Conservation (phyloP, 1,140 invertebrate species). For the Brachionus paranguensis region DNA sequence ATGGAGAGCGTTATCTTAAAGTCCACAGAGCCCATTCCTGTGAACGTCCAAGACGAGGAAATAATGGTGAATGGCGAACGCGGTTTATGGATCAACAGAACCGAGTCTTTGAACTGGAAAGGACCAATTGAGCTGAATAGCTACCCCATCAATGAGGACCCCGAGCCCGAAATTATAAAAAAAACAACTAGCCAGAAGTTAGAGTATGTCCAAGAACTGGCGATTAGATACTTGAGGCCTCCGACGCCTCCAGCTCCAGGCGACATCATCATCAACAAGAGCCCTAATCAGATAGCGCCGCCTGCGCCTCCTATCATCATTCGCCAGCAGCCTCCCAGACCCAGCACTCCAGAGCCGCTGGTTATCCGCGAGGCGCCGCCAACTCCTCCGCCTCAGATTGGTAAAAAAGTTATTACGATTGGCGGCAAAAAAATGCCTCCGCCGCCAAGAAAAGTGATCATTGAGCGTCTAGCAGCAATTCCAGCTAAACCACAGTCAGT, state of each 20-base stretch:
- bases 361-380: slow-evolving; percentile 31
- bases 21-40: neutral
- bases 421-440: neutral
- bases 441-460: slow-evolving; percentile 33
- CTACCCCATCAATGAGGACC: slow-evolving; percentile 25
- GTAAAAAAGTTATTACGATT: slow-evolving; percentile 4
- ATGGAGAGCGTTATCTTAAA: neutral
- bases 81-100: neutral
- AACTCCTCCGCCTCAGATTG: neutral
- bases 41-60: neutral
- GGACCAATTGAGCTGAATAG: neutral
- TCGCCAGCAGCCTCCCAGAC: slow-evolving; percentile 13
- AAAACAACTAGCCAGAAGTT: neutral
- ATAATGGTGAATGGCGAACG: neutral
- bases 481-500: slow-evolving; percentile 32
- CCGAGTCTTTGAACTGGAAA: neutral
- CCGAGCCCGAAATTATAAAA: slow-evolving; percentile 6
- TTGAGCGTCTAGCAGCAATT: slow-evolving; percentile 8
- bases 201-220: slow-evolving; percentile 27
- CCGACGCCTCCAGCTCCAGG: slow-evolving; percentile 37
- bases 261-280: slow-evolving; percentile 8
- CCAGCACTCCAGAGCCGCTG: slow-evolving; percentile 15
- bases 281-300: neutral
- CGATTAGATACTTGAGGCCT: slow-evolving; percentile 31
- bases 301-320: slow-evolving; percentile 40